These are phyloP conservation scores for Eucera pruinosa DNA, from an alignment of 2,888 invertebrate species.

Conservation along the genomic window DNA sequence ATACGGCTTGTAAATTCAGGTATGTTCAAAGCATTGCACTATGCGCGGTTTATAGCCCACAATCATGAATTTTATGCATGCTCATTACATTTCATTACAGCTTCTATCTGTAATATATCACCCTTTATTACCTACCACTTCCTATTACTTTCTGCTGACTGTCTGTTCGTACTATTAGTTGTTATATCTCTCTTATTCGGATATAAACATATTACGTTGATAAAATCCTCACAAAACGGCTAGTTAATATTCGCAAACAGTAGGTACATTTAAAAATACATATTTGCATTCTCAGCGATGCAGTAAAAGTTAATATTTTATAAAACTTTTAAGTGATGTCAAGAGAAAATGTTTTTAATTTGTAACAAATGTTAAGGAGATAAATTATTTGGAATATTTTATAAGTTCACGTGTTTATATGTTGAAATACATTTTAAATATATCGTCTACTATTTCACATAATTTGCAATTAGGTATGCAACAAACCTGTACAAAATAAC, in stretches of 20 bases:
- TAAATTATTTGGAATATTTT: not conserved
- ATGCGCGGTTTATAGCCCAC: constrained; percentile 13
- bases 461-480: no score
- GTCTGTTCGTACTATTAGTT: not conserved
- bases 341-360: not conserved
- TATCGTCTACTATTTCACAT: no score
- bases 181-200: not conserved
- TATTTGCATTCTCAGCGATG: not conserved
- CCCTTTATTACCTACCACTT: constrained; percentile 17
- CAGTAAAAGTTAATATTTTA: not conserved
- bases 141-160: not conserved
- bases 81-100: constrained; percentile 30
- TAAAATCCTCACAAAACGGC: not conserved
- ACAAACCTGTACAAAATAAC: no score
- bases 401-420: no score
- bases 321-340: no score
- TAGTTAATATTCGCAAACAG: not conserved
- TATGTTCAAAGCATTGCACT: constrained; percentile 1
- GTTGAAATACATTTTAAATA: no score
- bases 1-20: constrained; percentile 6
- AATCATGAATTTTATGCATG: constrained; percentile 28
- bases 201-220: not conserved
- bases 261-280: not conserved
- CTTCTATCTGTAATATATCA: constrained; percentile 22
- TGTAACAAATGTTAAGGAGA: not conserved